These are phyloP conservation scores for Drosophila ezoana DNA, from an alignment of 2,888 invertebrate genomes.

Conservation along the genomic window DNA sequence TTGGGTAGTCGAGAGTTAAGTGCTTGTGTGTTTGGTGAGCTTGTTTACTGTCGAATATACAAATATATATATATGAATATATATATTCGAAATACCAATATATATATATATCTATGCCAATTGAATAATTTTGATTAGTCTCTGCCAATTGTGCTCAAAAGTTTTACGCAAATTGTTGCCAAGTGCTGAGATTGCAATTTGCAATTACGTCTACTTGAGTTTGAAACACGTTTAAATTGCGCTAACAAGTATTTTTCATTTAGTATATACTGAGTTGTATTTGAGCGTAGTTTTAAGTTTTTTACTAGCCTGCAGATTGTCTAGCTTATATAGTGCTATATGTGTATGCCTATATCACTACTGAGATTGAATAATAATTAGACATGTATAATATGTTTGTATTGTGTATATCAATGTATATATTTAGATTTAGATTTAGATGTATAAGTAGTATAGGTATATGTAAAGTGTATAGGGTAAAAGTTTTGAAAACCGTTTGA, in stretches of 20 bases:
- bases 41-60: slow-evolving; percentile 46
- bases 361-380: slow-evolving; percentile 62
- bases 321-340: slow-evolving; percentile 32
- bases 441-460: slow-evolving; percentile 39
- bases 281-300: slow-evolving; percentile 52
- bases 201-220: slow-evolving; percentile 18
- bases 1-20: slow-evolving; percentile 47
- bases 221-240: slow-evolving; percentile 34
- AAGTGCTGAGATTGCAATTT: slow-evolving; percentile 25
- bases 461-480: slow-evolving; percentile 45
- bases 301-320: slow-evolving; percentile 35
- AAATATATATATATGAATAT: too few species aligned
- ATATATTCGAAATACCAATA: slow-evolving; percentile 20
- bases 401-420: slow-evolving; percentile 30
- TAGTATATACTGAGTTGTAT: slow-evolving; percentile 28
- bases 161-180: slow-evolving; percentile 77
- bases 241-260: slow-evolving; percentile 21
- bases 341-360: slow-evolving; percentile 62
- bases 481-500: slow-evolving; percentile 63
- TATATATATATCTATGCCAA: slow-evolving; percentile 54
- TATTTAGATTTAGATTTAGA: slow-evolving; percentile 28
- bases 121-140: slow-evolving; percentile 46
- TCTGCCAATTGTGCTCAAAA: slow-evolving; percentile 68
- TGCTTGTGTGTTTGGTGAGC: slow-evolving; percentile 51
- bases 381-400: slow-evolving; percentile 47